Conservation (phyloP, 2,888 invertebrate species). For the Drosophila emarginata region DNA sequence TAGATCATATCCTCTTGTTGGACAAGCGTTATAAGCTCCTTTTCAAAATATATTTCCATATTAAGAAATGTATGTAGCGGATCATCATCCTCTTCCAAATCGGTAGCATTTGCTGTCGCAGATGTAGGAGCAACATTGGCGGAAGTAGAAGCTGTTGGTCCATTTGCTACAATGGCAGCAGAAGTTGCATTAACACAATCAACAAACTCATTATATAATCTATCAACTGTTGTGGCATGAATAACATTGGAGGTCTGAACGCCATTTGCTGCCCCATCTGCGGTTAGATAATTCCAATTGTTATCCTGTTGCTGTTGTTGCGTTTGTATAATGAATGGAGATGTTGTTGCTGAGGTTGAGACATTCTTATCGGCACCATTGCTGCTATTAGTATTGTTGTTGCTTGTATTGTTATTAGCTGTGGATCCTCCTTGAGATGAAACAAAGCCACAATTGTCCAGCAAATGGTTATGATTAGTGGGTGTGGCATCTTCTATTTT, state of each 20-base stretch:
- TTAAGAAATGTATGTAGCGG: constrained; percentile 80
- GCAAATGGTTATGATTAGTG: constrained; percentile 37
- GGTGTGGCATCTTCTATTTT: constrained; percentile 70
- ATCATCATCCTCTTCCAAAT: constrained; percentile 79
- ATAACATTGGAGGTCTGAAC: constrained; percentile 12
- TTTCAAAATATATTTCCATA: constrained; percentile 81
- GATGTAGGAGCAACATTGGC: neutral
- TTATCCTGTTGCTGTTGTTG: constrained; percentile 54
- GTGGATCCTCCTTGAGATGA: constrained; percentile 1
- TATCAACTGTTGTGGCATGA: constrained; percentile 54
- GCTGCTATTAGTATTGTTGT: neutral
- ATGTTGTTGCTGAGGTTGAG: neutral
- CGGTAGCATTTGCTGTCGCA: constrained; percentile 32
- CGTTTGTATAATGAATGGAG: constrained; percentile 42
- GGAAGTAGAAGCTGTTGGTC: neutral
- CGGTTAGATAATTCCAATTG: constrained; percentile 72
- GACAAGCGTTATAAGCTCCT: constrained; percentile 78
- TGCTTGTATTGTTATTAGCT: neutral
- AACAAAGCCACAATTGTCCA: constrained; percentile 58
- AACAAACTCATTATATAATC: constrained; percentile 73
- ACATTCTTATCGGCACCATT: neutral
- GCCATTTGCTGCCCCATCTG: constrained; percentile 50
- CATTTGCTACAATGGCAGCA: constrained; percentile 7
- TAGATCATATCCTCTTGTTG: constrained; percentile 78
- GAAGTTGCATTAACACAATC: constrained; percentile 66